A percentile compares a stretch with the other conserved stretches of the same genome.
These are phyloP conservation scores for Trachymyrmex septentrionalis DNA, from an alignment of 1,140 invertebrate species.

Conservation along the genomic window DNA sequence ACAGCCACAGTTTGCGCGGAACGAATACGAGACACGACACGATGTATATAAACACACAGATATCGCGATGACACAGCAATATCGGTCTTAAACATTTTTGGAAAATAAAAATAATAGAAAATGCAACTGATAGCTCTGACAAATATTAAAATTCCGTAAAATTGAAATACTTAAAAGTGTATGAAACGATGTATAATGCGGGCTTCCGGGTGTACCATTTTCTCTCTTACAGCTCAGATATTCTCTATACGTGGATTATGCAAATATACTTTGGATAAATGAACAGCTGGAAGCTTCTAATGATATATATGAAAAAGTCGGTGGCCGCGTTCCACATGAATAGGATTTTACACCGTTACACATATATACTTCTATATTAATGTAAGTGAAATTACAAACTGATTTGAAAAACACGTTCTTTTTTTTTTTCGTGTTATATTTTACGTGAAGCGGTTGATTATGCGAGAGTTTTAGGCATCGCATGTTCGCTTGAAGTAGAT, in stretches of 20 bases:
- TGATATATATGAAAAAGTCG: slow-evolving; percentile 3
- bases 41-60: background rate
- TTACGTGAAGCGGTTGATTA: slow-evolving; percentile 37
- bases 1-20: background rate
- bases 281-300: background rate
- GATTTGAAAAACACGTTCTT: slow-evolving; percentile 13
- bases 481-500: slow-evolving; percentile 37
- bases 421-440: slow-evolving; percentile 26
- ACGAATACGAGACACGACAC: background rate
- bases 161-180: background rate
- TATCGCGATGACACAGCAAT: background rate
- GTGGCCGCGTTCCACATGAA: background rate
- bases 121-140: background rate
- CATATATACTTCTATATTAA: background rate
- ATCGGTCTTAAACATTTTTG: background rate
- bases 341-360: background rate
- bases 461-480: slow-evolving; percentile 19
- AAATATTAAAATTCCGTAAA: background rate
- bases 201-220: background rate
- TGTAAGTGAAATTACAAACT: slow-evolving; percentile 12
- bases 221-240: background rate
- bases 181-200: too few species aligned
- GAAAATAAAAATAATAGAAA: background rate
- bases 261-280: slow-evolving; percentile 31
- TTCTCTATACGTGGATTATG: slow-evolving; percentile 18